phyloP scores from a whole-genome alignment of 1,140 invertebrate species.

The Drosophila kanapiae region DNA sequence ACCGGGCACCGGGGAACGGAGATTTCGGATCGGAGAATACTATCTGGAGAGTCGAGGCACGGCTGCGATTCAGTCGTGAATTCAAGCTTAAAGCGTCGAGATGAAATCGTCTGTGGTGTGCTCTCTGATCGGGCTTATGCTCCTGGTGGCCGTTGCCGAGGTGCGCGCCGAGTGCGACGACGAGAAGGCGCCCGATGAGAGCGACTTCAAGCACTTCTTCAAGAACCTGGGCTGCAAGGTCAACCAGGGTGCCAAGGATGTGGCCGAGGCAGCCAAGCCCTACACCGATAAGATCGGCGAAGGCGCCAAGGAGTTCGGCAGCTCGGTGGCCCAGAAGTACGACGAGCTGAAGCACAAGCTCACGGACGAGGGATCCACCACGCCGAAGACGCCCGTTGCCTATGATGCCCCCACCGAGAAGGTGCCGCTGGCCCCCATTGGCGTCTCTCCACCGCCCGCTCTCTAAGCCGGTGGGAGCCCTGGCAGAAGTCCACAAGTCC shows the following conservation, averaged over 20 bases:
- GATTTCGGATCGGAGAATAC: background rate
- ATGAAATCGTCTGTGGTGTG: slow-evolving; percentile 56
- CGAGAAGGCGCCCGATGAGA: slow-evolving; percentile 66
- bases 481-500: too few species aligned
- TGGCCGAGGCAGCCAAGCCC: slow-evolving; percentile 65
- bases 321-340: slow-evolving; percentile 67
- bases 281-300: slow-evolving; percentile 67
- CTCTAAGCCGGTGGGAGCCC: too few species aligned
- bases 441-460: slow-evolving; percentile 25
- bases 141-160: slow-evolving; percentile 28
- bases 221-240: slow-evolving; percentile 75
- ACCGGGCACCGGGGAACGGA: background rate
- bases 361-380: slow-evolving; percentile 58
- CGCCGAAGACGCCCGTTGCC: slow-evolving; percentile 11
- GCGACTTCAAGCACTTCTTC: slow-evolving; percentile 71
- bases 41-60: slow-evolving; percentile 1
- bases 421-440: slow-evolving; percentile 71
- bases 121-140: slow-evolving; percentile 48
- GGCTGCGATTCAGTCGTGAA: slow-evolving; percentile 20
- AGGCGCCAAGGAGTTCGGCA: slow-evolving; percentile 70
- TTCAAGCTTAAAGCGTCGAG: slow-evolving; percentile 24
- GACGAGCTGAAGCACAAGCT: slow-evolving; percentile 77
- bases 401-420: slow-evolving; percentile 69
- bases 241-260: slow-evolving; percentile 66
- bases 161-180: slow-evolving; percentile 58